Percentiles rank a stretch among this genome's conserved stretches.
These are phyloP conservation scores for Pachypeltis micranthus DNA, from an alignment of 1,140 invertebrate genomes.

Conservation along the genomic window DNA sequence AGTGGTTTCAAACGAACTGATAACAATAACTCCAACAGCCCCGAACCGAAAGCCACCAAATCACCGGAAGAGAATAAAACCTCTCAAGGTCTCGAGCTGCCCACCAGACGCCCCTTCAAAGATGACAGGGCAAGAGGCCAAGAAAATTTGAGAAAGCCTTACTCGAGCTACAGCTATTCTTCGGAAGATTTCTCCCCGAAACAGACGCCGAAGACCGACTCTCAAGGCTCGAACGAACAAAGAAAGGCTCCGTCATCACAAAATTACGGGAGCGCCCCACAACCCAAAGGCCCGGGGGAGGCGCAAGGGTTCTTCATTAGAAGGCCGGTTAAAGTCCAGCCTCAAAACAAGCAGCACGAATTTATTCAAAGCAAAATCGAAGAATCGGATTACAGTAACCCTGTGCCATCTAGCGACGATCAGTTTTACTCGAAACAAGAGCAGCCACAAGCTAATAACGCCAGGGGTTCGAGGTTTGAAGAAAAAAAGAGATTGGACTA, in stretches of 20 bases:
- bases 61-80: no score
- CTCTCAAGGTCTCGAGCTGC: neutral
- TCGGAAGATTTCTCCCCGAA: no score
- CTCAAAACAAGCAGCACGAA: neutral
- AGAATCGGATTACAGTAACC: no score
- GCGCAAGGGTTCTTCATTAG: neutral
- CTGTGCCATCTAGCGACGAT: no score
- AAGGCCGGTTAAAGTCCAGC: neutral
- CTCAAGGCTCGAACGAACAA: neutral
- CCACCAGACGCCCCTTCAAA: neutral
- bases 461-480: neutral
- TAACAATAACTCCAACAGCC: neutral
- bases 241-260: neutral
- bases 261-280: neutral
- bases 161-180: no score
- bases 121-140: no score
- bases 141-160: no score
- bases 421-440: no score
- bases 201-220: neutral
- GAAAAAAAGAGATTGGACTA: neutral
- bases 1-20: slow-evolving; percentile 15
- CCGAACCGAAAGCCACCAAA: no score
- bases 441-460: neutral
- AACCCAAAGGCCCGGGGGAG: neutral
- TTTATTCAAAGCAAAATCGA: no score